Evolutionary conservation across 2,113 vertebrate genomes (phyloP).

Genomic region (Tyto alba): DNA sequence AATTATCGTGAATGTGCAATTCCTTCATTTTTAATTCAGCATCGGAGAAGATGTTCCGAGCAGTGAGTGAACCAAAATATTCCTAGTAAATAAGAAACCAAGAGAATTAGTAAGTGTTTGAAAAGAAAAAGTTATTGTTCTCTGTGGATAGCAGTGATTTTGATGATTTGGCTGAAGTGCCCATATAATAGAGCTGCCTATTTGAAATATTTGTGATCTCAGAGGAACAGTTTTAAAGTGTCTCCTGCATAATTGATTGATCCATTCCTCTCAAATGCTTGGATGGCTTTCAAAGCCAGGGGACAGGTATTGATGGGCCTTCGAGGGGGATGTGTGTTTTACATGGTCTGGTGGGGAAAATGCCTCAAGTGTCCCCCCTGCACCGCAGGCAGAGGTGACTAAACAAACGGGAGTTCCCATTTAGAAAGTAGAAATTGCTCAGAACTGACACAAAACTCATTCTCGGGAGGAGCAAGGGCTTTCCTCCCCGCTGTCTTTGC

Average conservation of each 20-base stretch:
- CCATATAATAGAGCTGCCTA: constrained; percentile 9
- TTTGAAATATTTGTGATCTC: constrained; percentile 19
- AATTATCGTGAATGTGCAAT: not conserved
- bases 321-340: not conserved
- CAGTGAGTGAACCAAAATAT: constrained; percentile 7
- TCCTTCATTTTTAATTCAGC: not conserved
- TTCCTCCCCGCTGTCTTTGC: accelerated
- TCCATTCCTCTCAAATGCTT: not conserved
- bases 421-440: not conserved
- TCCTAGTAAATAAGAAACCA: not conserved
- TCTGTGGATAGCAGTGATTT: not conserved
- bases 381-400: not conserved
- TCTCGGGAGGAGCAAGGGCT: not conserved
- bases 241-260: not conserved
- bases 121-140: not conserved
- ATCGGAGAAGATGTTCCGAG: not conserved
- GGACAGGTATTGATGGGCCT: not conserved
- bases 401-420: accelerated
- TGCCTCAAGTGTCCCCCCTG: not conserved
- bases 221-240: not conserved
- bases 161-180: constrained; percentile 27
- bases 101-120: not conserved
- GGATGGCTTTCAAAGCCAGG: not conserved
- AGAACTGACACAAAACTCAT: not conserved
- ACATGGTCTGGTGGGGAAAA: not conserved